These are phyloP conservation scores for Platyscapa corneri DNA, from an alignment of 1,140 invertebrate species.

Conservation along the genomic window DNA sequence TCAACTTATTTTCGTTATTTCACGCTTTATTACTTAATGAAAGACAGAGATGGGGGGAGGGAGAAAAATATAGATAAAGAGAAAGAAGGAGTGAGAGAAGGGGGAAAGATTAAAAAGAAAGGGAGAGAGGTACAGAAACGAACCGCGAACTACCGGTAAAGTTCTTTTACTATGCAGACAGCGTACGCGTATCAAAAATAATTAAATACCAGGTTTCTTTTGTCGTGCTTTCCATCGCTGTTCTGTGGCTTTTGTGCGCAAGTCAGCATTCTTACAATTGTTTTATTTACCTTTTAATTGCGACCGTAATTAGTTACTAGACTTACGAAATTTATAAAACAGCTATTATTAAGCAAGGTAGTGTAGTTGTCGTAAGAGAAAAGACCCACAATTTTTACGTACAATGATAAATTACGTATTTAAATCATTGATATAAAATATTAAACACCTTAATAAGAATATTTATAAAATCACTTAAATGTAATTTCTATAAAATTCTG, in stretches of 20 bases:
- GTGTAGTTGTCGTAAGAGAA: background rate
- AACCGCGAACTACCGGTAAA: background rate
- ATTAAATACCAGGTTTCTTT: background rate
- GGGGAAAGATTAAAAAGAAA: too few relatives aligned
- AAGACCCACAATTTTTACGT: background rate
- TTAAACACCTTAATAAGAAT: too few relatives aligned
- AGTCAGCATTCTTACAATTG: constrained; percentile 21
- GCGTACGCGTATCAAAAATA: background rate
- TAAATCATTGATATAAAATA: too few relatives aligned
- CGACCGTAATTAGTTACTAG: background rate
- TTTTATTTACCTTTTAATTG: constrained; percentile 35
- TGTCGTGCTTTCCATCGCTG: background rate
- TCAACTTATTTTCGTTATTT: too few relatives aligned
- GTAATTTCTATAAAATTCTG: too few relatives aligned
- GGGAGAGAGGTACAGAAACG: too few relatives aligned
- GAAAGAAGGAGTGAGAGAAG: too few relatives aligned
- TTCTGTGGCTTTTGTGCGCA: background rate
- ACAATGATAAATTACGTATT: background rate
- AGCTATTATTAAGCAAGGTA: constrained; percentile 1
- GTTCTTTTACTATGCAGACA: background rate
- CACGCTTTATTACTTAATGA: background rate
- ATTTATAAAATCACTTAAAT: too few relatives aligned
- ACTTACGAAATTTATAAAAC: constrained; percentile 14
- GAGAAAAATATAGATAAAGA: too few relatives aligned
- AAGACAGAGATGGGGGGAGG: background rate